Conservation (phyloP, 2,113 vertebrate species). For the Caranx melampygus region DNA sequence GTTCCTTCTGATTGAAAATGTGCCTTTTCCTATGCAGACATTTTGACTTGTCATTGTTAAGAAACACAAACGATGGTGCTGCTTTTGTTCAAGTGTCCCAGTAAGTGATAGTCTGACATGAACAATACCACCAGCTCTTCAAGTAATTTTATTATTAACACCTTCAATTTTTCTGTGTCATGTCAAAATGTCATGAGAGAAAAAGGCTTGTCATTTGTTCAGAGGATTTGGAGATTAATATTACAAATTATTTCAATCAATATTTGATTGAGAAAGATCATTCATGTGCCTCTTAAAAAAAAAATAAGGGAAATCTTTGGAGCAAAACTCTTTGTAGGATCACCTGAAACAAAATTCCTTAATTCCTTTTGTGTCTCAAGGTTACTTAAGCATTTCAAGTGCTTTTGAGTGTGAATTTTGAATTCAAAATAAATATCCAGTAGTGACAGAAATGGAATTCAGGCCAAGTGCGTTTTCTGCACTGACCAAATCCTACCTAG, state of each 20-base stretch:
- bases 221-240: neutral
- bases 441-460: constrained; percentile 5
- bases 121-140: neutral
- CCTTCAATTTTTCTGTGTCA: neutral
- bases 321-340: too few species aligned
- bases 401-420: constrained; percentile 3
- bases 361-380: neutral
- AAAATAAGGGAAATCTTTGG: neutral
- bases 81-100: neutral
- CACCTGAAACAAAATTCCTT: neutral
- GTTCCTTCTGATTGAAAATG: neutral
- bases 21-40: neutral
- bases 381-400: constrained; percentile 6
- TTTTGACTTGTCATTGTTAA: neutral
- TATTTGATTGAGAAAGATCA: neutral
- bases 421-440: neutral
- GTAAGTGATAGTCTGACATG: neutral
- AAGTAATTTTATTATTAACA: neutral
- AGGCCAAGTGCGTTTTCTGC: neutral
- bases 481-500: neutral
- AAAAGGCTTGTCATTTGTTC: neutral
- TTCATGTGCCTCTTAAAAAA: neutral
- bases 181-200: neutral
- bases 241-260: neutral
- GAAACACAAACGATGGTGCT: neutral